phyloP scores from a whole-genome alignment of 2,113 vertebrate genomes.

The Actinemys pallida region DNA sequence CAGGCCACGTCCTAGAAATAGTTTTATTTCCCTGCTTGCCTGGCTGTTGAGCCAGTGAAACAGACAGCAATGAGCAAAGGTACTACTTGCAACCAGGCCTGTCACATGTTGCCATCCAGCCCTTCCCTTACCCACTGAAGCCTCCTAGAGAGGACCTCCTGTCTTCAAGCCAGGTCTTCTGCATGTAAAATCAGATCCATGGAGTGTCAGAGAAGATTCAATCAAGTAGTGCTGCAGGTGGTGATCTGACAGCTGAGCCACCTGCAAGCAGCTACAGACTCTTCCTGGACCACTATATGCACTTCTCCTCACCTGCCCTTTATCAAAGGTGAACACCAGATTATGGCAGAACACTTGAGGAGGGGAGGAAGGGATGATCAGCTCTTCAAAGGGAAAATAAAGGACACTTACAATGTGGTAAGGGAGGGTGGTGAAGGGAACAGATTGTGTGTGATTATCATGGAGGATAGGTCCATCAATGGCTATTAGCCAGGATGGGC shows the following conservation, averaged over 20 bases:
- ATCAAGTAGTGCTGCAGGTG: background rate
- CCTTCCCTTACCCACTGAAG: background rate
- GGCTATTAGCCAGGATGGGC: too few species aligned
- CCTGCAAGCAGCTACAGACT: background rate
- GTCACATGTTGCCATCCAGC: background rate
- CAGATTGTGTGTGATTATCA: background rate
- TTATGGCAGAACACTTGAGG: background rate
- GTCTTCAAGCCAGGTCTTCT: background rate
- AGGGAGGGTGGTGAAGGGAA: background rate
- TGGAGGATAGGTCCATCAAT: background rate
- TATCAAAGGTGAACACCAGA: background rate
- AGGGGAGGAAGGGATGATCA: background rate
- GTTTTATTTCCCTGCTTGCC: background rate
- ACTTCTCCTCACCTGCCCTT: background rate
- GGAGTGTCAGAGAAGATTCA: background rate
- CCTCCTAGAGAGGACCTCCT: background rate
- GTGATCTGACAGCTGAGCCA: background rate
- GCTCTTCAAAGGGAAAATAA: background rate
- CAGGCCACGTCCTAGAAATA: too few species aligned
- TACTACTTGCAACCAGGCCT: background rate
- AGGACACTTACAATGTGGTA: background rate
- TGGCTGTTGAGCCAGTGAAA: background rate
- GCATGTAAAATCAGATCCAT: background rate
- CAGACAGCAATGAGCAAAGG: background rate
- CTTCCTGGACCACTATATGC: background rate